These are phyloP conservation scores for Marronus borbonicus DNA, from an alignment of 2,888 invertebrate genomes.

Conservation along the genomic window DNA sequence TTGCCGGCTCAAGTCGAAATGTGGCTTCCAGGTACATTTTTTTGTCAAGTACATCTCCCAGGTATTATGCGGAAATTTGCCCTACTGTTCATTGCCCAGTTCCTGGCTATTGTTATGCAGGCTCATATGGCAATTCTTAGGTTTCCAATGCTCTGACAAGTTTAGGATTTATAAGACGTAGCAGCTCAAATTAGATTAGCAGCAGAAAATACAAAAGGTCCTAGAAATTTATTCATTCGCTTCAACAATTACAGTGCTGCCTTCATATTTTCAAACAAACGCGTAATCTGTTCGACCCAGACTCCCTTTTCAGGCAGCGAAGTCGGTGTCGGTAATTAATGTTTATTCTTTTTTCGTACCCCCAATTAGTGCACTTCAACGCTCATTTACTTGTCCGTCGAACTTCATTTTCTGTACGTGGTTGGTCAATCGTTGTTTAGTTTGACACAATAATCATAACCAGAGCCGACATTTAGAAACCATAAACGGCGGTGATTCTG, in stretches of 20 bases:
- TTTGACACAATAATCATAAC: neutral
- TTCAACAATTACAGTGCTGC: neutral
- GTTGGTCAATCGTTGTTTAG: neutral
- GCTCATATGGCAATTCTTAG: too few relatives aligned
- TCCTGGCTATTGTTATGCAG: too few relatives aligned
- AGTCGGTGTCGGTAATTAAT: constrained; percentile 4
- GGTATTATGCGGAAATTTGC: too few relatives aligned
- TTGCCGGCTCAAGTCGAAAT: too few relatives aligned
- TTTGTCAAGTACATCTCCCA: too few relatives aligned
- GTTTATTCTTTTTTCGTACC: constrained; percentile 8
- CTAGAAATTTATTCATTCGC: neutral
- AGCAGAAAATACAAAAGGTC: neutral
- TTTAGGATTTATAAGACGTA: too few relatives aligned
- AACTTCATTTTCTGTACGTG: neutral
- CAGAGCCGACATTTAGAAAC: neutral
- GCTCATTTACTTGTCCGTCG: neutral
- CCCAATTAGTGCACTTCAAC: neutral
- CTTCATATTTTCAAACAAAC: neutral
- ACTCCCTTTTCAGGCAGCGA: neutral
- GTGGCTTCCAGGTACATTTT: too few relatives aligned
- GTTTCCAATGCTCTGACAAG: too few relatives aligned
- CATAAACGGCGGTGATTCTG: neutral
- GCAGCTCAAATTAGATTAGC: too few relatives aligned
- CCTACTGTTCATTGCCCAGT: too few relatives aligned
- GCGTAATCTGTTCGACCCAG: neutral